Evolutionary conservation across 2,888 invertebrate genomes (phyloP).

Genomic region (Lepidonotus clava): DNA sequence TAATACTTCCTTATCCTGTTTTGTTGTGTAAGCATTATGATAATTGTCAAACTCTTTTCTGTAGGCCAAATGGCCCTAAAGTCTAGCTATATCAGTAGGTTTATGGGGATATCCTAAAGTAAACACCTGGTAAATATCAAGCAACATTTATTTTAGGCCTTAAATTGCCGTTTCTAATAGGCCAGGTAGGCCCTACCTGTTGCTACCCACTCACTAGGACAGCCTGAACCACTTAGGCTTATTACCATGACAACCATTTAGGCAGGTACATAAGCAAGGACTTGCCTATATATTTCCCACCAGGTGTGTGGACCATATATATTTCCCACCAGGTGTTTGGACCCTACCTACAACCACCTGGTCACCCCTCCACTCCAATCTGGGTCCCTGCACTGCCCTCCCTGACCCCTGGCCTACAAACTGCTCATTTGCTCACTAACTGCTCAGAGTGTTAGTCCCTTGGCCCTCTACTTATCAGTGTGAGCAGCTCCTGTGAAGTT

Average conservation of each 20-base stretch:
- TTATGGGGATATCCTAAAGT: too few relatives aligned
- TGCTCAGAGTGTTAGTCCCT: background rate
- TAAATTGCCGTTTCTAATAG: too few relatives aligned
- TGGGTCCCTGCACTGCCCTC: background rate
- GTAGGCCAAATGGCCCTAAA: too few relatives aligned
- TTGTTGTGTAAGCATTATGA: too few relatives aligned
- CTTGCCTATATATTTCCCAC: background rate
- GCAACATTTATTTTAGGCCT: too few relatives aligned
- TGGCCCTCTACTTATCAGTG: background rate
- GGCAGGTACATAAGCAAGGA: background rate
- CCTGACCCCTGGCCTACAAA: background rate
- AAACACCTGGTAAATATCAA: too few relatives aligned
- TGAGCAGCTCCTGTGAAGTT: slow-evolving; percentile 12
- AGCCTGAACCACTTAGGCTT: too few relatives aligned
- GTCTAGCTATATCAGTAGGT: too few relatives aligned
- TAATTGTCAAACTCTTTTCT: too few relatives aligned
- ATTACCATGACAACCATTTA: background rate
- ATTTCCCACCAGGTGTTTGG: background rate
- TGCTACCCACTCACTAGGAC: too few relatives aligned
- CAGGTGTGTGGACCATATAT: background rate
- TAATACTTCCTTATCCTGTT: too few relatives aligned
- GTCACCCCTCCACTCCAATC: background rate
- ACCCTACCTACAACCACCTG: background rate
- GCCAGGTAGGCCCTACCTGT: too few relatives aligned
- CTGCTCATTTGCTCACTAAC: background rate